Conservation (phyloP, 2,797 vertebrate genomes). For the Harpagifer antarcticus region DNA sequence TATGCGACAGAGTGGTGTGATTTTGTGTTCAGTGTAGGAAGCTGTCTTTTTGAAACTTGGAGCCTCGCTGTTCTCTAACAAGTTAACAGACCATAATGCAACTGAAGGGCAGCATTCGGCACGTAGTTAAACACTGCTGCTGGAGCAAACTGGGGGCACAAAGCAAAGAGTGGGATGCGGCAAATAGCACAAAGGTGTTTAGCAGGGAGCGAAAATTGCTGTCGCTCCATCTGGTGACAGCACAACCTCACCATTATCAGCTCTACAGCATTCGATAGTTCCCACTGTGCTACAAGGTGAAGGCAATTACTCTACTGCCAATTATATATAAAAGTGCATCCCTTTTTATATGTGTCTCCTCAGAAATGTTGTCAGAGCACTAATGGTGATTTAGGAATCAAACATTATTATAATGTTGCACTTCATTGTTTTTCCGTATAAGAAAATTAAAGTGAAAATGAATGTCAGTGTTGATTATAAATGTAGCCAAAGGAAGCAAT, state of each 20-base stretch:
- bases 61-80: neutral
- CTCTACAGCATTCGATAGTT: constrained; percentile 12
- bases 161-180: constrained; percentile 10
- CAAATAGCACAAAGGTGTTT: constrained; percentile 27
- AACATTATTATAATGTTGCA: neutral
- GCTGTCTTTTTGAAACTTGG: neutral
- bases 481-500: too few relatives aligned
- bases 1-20: constrained; percentile 26
- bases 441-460: neutral
- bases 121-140: constrained; percentile 26
- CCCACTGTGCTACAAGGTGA: neutral
- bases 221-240: neutral
- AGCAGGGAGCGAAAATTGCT: constrained; percentile 27
- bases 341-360: neutral
- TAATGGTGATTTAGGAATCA: neutral
- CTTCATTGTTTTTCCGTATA: neutral
- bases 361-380: constrained; percentile 1
- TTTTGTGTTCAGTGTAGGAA: constrained; percentile 32
- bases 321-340: neutral
- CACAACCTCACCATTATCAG: constrained; percentile 5
- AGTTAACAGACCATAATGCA: constrained; percentile 31
- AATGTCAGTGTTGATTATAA: too few relatives aligned
- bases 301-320: neutral
- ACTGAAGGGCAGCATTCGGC: constrained; percentile 31
- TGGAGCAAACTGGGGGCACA: constrained; percentile 29